Base-by-base conservation (phyloP, 2,797 vertebrate species). In the Ctenopoma multispine region DNA sequence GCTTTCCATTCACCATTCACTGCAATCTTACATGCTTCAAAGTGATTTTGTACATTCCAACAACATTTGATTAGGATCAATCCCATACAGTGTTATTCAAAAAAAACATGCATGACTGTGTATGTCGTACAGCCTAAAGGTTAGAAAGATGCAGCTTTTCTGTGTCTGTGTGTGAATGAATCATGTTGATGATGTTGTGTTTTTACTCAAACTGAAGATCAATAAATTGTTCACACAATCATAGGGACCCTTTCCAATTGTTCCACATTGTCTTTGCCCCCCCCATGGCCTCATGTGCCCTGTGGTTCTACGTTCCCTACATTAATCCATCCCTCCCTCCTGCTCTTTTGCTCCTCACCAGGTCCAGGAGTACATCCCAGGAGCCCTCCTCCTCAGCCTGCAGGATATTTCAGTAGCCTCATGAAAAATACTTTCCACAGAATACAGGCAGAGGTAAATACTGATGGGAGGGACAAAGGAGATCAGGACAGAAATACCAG, bases 341-440 rank as follows among this genome's bases (percentile, higher is more conserved):
- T 41, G 3, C 43, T 38, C 17, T 18, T 29, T 24, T 44, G 34
- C 44, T 44, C 34, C 43, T 57, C 51, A 51, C 18, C 7, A 11
- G 47, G 62, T 46, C 72, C 79, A 80, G 75, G 73, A 76, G 62
- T 64, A 63, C 41, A 75, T 72, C 79, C 72, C 47, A 56, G 57
- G 60, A 72, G 69, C 41, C 50, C 63, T 36, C 31, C 44, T 48
- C 63, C 27, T 60, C 31, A 67, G 51, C 21, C 59, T 60, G 63
- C 68, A 36, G 51, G 55, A 68, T 72, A 89, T 87, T 87, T 84
- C 82, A 55, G 72, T 24, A 41, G 48, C 11, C 60, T 72, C 36
- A 56, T 73, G 72, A 90, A 89, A 87, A 85, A 90, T 75, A 89
- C 75, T 90, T 91, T 91, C 89, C 90, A 87, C 68, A 64, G 54